phyloP scores from a whole-genome alignment of 2,797 vertebrate genomes.

The Rhadinocentrus ornatus region DNA sequence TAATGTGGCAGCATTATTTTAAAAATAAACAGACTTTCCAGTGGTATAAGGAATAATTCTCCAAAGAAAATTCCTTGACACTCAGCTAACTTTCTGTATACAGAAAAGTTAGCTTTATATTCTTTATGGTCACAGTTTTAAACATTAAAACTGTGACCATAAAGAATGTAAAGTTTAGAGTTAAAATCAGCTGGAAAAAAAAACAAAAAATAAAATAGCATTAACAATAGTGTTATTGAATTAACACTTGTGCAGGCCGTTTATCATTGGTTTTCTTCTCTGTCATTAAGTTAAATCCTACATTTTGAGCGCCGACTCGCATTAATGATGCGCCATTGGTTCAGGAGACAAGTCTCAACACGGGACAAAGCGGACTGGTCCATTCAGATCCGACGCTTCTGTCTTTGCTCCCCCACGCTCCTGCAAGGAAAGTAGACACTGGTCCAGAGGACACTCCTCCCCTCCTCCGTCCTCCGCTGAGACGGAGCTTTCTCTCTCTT shows the following conservation, averaged over 20 bases:
- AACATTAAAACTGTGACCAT: no score
- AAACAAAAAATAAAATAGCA: no score
- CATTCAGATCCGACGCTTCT: constrained; percentile 20
- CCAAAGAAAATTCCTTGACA: no score
- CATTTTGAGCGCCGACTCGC: not conserved
- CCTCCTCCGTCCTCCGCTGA: constrained; percentile 48
- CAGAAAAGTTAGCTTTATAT: no score
- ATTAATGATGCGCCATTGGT: constrained; percentile 15
- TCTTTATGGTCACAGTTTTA: no score
- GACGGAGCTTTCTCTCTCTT: constrained; percentile 61
- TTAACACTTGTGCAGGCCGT: not conserved
- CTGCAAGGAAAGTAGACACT: constrained; percentile 62
- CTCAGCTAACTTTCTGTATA: no score
- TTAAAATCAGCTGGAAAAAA: no score
- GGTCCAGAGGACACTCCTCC: constrained; percentile 62
- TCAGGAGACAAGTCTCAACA: constrained; percentile 53
- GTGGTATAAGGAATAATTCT: no score
- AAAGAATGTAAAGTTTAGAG: no score
- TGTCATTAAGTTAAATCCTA: not conserved
- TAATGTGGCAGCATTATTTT: no score
- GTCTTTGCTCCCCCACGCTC: constrained; percentile 46
- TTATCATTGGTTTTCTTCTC: not conserved
- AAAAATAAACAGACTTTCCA: no score
- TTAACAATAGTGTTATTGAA: not conserved
- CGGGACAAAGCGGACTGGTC: constrained; percentile 10